A percentile compares a stretch with the other conserved stretches of the same genome.
phyloP scores from a whole-genome alignment of 2,888 invertebrate species.

The Melipona bicolor region DNA sequence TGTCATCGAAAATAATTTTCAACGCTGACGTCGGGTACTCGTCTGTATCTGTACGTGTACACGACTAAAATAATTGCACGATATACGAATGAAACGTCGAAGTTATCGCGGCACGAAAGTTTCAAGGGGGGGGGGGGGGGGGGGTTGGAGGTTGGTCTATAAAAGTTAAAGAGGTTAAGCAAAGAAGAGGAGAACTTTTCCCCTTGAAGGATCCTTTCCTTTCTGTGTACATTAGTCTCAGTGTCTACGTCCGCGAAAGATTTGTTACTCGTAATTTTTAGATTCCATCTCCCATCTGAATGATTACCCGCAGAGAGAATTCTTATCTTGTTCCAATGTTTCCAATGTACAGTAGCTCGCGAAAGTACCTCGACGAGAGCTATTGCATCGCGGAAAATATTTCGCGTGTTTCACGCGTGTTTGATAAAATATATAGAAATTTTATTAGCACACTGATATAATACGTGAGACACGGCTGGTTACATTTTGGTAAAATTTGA shows the following conservation, averaged over 20 bases:
- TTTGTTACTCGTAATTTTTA: constrained; percentile 56
- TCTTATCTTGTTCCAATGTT: not conserved
- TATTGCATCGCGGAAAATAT: not conserved
- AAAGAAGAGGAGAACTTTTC: constrained; percentile 62
- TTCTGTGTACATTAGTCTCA: constrained; percentile 48
- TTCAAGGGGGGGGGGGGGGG: not conserved
- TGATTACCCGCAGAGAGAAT: constrained; percentile 37
- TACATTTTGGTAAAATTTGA: not conserved
- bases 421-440: not conserved
- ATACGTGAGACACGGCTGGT: not conserved
- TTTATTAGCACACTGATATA: not conserved
- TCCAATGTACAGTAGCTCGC: not conserved
- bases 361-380: not conserved
- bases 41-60: not conserved
- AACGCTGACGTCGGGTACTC: constrained; percentile 10
- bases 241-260: constrained; percentile 33
- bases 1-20: constrained; percentile 44
- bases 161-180: constrained; percentile 66
- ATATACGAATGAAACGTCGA: constrained; percentile 46
- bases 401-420: not conserved
- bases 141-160: constrained; percentile 35
- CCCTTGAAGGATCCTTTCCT: constrained; percentile 45
- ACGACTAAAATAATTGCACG: constrained; percentile 52
- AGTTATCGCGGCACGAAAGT: constrained; percentile 58
- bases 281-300: constrained; percentile 33